These are phyloP conservation scores for Choristoneura rosaceana DNA, from an alignment of 2,888 invertebrate species.

Conservation along the genomic window DNA sequence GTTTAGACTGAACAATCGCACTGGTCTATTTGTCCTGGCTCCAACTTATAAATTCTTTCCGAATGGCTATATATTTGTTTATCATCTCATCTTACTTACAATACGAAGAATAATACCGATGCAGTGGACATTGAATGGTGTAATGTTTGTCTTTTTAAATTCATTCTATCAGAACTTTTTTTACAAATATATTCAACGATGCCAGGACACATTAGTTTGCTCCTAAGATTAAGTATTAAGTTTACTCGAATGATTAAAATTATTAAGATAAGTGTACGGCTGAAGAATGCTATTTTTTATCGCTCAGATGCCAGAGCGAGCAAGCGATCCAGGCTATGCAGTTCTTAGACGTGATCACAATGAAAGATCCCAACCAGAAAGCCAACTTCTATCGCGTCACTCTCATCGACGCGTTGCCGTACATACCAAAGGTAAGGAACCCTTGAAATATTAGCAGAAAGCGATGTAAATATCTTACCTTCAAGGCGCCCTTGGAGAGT, in stretches of 20 bases:
- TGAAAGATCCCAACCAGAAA: slow-evolving; percentile 96
- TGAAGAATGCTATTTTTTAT: neutral
- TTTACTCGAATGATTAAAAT: neutral
- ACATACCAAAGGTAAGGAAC: slow-evolving; percentile 92
- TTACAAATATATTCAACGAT: too few species aligned
- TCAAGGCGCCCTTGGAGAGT: neutral
- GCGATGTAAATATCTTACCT: neutral
- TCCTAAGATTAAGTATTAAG: too few species aligned
- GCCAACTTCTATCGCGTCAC: slow-evolving; percentile 95
- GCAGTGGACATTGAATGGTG: too few species aligned
- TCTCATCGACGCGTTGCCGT: slow-evolving; percentile 93
- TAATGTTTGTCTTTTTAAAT: too few species aligned
- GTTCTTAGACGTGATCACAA: slow-evolving; percentile 95
- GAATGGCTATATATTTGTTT: too few species aligned
- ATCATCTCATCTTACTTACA: too few species aligned
- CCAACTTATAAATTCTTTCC: too few species aligned
- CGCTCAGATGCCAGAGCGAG: slow-evolving; percentile 87
- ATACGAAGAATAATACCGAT: too few species aligned
- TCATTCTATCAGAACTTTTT: too few species aligned
- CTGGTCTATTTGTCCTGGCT: too few species aligned
- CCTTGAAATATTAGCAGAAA: neutral
- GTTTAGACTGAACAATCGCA: too few species aligned
- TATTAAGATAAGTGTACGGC: neutral
- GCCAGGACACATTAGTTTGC: too few species aligned
- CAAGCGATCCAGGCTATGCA: slow-evolving; percentile 96